Evolutionary conservation across 2,888 invertebrate genomes (phyloP), one percentile per base, ranked within the genome.

Genomic region (Ophion slaviceki): DNA sequence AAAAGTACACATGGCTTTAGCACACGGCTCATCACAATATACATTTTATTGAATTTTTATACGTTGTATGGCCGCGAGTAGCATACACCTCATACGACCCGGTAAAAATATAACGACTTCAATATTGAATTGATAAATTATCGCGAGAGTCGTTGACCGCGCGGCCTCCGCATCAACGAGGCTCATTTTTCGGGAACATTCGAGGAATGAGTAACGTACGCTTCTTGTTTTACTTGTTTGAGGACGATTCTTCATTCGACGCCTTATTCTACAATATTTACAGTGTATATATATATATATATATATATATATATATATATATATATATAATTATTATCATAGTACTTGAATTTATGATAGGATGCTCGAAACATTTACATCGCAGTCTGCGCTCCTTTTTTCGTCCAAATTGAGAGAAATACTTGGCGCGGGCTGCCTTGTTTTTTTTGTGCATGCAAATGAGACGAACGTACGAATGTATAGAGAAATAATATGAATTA

Each of bases 21-120:
- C 88, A 89, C 87, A 81, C 89, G 88, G 88, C 90, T 90, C 91
- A 91, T 91, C 91, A 91, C 91, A 91, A 92, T 91, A 90, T 90
- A 91, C 89, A 90, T 86, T 87, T 88, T 67, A 85, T 88, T 89
- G 86, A 86, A 86, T 82, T 85, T 87, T 80, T 14, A 57, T 80
- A 11, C 14, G 7, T 47, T 14, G 11, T 79, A 84, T 62, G 24
- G 40, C 75, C 82, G 62, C 83, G 79, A 84, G 76, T 82, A 86
- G 81, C 72, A 70, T 72, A 74, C 64, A 7, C 40, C 40, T 40
- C 7, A 7, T 7, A 40, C 0, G 40, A 40, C 77, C 76, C 62
- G 76, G 78, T 82, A 85, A 61, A 84, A 86, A 84, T 84, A 84
- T 84, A 84, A 78, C 74, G 77, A 81, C 82, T 78, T 59, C 32